Evolutionary conservation across 2,888 invertebrate genomes (phyloP).

Genomic region (Drosophila leonis): DNA sequence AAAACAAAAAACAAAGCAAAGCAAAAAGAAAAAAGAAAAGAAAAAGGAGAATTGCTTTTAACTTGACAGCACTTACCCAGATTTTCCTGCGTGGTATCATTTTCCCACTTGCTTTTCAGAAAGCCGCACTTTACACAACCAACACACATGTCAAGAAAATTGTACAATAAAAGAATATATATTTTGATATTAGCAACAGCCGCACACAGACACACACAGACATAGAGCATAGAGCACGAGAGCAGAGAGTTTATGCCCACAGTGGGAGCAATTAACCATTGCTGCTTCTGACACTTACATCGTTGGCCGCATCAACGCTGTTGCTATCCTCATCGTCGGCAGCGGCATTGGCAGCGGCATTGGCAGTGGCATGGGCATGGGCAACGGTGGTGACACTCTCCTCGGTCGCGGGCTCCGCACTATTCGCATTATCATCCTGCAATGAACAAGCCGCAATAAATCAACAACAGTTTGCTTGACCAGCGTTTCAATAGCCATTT

Average conservation of each 20-base stretch:
- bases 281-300: slow-evolving; percentile 59
- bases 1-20: background rate
- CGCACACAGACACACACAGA: background rate
- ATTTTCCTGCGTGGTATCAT: slow-evolving; percentile 92
- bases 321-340: slow-evolving; percentile 64
- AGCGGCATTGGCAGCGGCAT: slow-evolving; percentile 9
- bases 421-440: slow-evolving; percentile 75
- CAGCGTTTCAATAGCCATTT: slow-evolving; percentile 52
- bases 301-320: slow-evolving; percentile 52
- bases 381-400: slow-evolving; percentile 11
- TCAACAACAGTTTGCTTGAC: slow-evolving; percentile 55
- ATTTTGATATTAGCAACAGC: slow-evolving; percentile 15
- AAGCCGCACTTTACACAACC: slow-evolving; percentile 78
- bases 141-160: slow-evolving; percentile 41
- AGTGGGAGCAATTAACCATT: slow-evolving; percentile 10
- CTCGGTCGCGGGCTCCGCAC: slow-evolving; percentile 36
- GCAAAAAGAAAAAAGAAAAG: no score
- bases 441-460: slow-evolving; percentile 72
- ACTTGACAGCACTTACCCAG: slow-evolving; percentile 90
- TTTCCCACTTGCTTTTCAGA: slow-evolving; percentile 93
- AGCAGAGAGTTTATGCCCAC: slow-evolving; percentile 1
- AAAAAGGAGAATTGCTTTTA: background rate
- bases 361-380: slow-evolving; percentile 12
- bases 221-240: slow-evolving; percentile 2
- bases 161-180: slow-evolving; percentile 29